phyloP scores from a whole-genome alignment of 2,797 vertebrate genomes.

The Spinus pinus region DNA sequence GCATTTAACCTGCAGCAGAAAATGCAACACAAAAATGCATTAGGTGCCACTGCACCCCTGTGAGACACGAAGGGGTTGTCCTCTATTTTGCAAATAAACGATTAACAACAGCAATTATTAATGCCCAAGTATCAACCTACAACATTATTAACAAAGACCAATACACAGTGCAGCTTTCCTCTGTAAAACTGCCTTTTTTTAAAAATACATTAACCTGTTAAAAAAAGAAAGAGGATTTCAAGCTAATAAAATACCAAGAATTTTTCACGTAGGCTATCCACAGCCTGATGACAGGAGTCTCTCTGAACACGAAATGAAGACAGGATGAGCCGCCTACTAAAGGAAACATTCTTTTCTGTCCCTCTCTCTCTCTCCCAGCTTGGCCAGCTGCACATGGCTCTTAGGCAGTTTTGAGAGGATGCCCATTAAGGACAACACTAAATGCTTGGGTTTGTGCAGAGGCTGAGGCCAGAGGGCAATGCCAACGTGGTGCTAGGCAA shows the following conservation, averaged over 20 bases:
- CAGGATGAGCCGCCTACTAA: neutral
- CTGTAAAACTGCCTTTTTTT: neutral
- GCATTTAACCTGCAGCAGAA: neutral
- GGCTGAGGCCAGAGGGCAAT: neutral
- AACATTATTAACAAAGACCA: neutral
- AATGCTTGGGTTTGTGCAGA: neutral
- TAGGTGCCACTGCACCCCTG: neutral
- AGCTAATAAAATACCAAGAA: neutral
- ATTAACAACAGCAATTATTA: neutral
- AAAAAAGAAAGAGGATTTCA: neutral
- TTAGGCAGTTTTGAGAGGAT: neutral
- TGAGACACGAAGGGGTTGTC: neutral
- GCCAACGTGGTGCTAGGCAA: neutral
- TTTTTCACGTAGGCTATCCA: neutral
- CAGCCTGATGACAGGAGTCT: neutral
- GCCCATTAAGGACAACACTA: rapidly evolving
- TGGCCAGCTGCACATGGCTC: neutral
- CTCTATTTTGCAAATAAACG: neutral
- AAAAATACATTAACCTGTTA: neutral
- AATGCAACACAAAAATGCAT: neutral
- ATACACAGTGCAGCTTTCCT: neutral
- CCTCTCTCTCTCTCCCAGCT: neutral
- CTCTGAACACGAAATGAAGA: neutral
- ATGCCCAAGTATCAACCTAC: neutral
- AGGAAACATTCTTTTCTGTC: neutral